phyloP scores from a whole-genome alignment of 2,888 invertebrate species.

The Drosophila cognata region DNA sequence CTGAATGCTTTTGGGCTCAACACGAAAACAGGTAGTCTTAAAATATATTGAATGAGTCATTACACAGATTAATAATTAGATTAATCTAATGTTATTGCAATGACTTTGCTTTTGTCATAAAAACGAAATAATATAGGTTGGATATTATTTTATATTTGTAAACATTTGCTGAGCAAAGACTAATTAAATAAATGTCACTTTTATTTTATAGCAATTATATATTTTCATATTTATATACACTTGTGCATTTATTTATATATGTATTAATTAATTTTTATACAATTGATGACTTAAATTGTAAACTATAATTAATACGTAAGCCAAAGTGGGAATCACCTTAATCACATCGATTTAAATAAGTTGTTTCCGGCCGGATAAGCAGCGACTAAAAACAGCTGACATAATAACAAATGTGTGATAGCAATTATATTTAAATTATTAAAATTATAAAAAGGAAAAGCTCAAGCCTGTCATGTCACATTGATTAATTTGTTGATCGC shows the following conservation, averaged over 20 bases:
- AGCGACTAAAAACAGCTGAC: not conserved
- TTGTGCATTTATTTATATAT: not conserved
- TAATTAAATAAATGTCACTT: not conserved
- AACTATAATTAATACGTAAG: not conserved
- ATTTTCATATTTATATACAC: not conserved
- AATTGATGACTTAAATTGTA: not conserved
- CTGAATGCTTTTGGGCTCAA: not conserved
- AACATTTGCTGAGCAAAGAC: not conserved
- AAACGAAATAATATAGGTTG: not conserved
- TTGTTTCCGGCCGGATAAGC: not conserved
- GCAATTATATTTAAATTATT: not conserved
- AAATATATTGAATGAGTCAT: not conserved
- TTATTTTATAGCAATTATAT: not conserved
- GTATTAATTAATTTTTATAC: too few relatives aligned
- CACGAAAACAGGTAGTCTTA: not conserved
- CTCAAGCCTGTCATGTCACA: slow-evolving; percentile 1
- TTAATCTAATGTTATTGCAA: not conserved
- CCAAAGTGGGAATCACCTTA: not conserved
- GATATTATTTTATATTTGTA: not conserved
- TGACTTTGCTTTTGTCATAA: not conserved
- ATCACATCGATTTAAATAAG: not conserved
- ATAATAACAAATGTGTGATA: not conserved
- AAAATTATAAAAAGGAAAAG: not conserved
- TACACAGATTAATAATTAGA: not conserved
- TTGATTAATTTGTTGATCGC: slow-evolving; percentile 23